phyloP scores from a whole-genome alignment of 2,888 invertebrate species.

The Xylophagus ater region DNA sequence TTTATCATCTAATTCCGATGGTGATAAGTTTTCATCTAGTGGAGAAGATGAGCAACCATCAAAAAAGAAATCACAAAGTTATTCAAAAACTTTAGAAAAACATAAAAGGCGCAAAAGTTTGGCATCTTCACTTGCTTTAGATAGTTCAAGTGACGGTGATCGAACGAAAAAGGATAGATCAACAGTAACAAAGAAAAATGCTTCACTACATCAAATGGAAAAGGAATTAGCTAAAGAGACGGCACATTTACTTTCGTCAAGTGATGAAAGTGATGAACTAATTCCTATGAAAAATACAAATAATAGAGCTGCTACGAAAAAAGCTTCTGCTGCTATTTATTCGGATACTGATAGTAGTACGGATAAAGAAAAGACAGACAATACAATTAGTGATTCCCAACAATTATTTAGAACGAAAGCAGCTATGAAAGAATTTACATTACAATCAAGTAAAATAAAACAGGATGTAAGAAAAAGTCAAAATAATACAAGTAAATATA shows the following conservation, averaged over 20 bases:
- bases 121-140: slow-evolving; percentile 28
- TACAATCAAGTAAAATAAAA: slow-evolving; percentile 30
- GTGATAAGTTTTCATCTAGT: slow-evolving; percentile 19
- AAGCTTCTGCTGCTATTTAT: slow-evolving; percentile 63
- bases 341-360: slow-evolving; percentile 57
- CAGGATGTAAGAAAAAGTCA: slow-evolving; percentile 2
- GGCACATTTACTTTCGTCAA: slow-evolving; percentile 52
- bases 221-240: slow-evolving; percentile 54
- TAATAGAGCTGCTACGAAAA: slow-evolving; percentile 41
- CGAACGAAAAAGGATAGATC: slow-evolving; percentile 7
- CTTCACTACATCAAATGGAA: slow-evolving; percentile 59
- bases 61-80: slow-evolving; percentile 18
- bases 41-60: slow-evolving; percentile 19
- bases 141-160: slow-evolving; percentile 54
- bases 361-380: slow-evolving; percentile 46
- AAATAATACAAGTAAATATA: no score
- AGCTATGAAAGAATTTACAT: slow-evolving; percentile 72
- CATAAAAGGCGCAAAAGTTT: slow-evolving; percentile 13
- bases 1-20: slow-evolving; percentile 16
- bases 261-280: slow-evolving; percentile 75
- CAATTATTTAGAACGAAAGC: slow-evolving; percentile 66
- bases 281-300: slow-evolving; percentile 44
- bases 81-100: slow-evolving; percentile 14
- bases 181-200: slow-evolving; percentile 36
- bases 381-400: slow-evolving; percentile 55